phyloP scores from a whole-genome alignment of 2,888 invertebrate species.

The Rhagium mordax region DNA sequence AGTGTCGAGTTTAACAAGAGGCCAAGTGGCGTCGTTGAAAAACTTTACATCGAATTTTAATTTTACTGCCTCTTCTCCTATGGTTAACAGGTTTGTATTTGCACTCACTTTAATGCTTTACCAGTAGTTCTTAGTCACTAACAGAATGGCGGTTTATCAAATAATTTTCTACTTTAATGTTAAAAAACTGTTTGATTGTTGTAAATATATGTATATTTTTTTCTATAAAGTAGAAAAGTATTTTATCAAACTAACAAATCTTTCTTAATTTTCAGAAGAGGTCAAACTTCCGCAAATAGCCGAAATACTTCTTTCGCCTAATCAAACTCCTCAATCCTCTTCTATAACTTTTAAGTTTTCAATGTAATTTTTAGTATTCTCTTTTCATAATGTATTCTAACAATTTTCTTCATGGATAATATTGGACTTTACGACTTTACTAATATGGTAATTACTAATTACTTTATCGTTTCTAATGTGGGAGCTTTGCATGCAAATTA shows the following conservation, averaged over 20 bases:
- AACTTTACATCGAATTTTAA: constrained; percentile 72
- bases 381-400: constrained; percentile 15
- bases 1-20: constrained; percentile 73
- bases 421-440: constrained; percentile 40
- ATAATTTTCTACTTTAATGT: constrained; percentile 42
- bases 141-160: constrained; percentile 25
- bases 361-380: background rate
- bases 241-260: background rate
- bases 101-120: constrained; percentile 8
- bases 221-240: constrained; percentile 2
- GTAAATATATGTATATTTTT: background rate
- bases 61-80: constrained; percentile 71
- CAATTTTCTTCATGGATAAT: constrained; percentile 26
- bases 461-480: constrained; percentile 21
- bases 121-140: constrained; percentile 9
- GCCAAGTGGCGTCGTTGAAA: constrained; percentile 73
- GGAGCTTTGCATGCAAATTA: constrained; percentile 20
- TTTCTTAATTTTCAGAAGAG: constrained; percentile 64
- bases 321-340: constrained; percentile 33
- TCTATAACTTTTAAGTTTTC: background rate
- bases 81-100: constrained; percentile 66
- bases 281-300: constrained; percentile 56
- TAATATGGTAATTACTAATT: constrained; percentile 40
- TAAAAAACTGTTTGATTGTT: background rate
- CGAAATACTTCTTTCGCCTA: constrained; percentile 61